phyloP scores from a whole-genome alignment of 2,888 invertebrate genomes.

The Blera fallax region DNA sequence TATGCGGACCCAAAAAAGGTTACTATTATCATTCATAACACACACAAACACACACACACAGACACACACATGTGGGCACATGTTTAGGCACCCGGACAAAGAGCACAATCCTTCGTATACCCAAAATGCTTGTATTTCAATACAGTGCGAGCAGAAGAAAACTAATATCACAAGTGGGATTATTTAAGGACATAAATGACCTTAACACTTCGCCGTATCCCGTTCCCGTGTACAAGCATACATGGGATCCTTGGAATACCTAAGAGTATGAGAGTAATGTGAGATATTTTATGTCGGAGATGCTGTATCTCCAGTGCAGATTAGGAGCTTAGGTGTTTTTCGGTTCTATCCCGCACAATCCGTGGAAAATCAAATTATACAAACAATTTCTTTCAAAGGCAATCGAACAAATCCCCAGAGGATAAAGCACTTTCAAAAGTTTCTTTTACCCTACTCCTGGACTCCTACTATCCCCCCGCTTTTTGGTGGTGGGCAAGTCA shows the following conservation, averaged over 20 bases:
- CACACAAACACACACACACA: background rate
- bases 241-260: background rate
- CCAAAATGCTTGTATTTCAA: slow-evolving; percentile 6
- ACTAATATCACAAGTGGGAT: slow-evolving; percentile 59
- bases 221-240: background rate
- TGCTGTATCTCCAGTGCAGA: slow-evolving; percentile 19
- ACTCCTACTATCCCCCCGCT: background rate
- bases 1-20: background rate
- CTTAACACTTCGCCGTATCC: slow-evolving; percentile 30
- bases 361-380: slow-evolving; percentile 47
- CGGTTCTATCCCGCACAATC: slow-evolving; percentile 1
- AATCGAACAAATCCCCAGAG: slow-evolving; percentile 48
- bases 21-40: slow-evolving; percentile 36
- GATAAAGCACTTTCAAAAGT: slow-evolving; percentile 44
- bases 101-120: background rate
- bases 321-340: slow-evolving; percentile 24
- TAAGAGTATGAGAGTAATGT: background rate
- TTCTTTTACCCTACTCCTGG: background rate
- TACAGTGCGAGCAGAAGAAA: slow-evolving; percentile 13
- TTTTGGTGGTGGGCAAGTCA: background rate
- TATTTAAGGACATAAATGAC: slow-evolving; percentile 52
- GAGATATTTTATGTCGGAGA: slow-evolving; percentile 29
- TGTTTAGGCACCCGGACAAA: background rate
- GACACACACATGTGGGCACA: too few species aligned
- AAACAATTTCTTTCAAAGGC: slow-evolving; percentile 50